Conservation (phyloP, 2,797 vertebrate genomes). For the Peromyscus eremicus region DNA sequence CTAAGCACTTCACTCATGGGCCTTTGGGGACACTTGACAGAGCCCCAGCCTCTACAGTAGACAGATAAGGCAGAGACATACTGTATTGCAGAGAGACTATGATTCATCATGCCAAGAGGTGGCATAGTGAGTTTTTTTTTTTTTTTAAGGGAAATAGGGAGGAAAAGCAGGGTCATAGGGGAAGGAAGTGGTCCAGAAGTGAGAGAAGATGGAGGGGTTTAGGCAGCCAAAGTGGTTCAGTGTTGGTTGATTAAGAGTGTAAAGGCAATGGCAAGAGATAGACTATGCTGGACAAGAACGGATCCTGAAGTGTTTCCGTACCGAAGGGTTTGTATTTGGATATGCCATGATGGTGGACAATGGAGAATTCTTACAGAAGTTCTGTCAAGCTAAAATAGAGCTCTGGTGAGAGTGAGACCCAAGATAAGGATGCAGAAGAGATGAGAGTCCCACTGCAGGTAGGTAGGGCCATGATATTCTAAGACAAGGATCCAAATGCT, state of each 20-base stretch:
- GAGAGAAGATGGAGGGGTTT: fast-evolving
- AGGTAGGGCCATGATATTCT: not conserved
- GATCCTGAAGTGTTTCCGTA: fast-evolving
- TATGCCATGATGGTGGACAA: not conserved
- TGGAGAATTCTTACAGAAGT: not conserved
- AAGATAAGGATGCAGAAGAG: not conserved
- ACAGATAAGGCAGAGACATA: not conserved
- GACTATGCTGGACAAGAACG: not conserved
- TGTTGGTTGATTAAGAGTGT: not conserved
- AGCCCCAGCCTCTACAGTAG: not conserved
- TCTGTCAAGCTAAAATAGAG: not conserved
- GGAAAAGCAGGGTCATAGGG: not conserved
- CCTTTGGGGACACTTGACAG: not conserved
- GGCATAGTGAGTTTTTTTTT: too few species aligned
- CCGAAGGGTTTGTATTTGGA: not conserved
- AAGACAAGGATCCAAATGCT: too few species aligned
- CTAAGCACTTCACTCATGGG: not conserved
- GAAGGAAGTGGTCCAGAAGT: too few species aligned
- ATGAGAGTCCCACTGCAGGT: not conserved
- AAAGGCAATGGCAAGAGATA: not conserved
- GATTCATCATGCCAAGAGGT: not conserved
- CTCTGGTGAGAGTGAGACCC: not conserved
- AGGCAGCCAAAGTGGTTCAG: not conserved
- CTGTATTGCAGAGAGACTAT: not conserved
- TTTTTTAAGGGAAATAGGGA: too few species aligned